Evolutionary conservation across 2,113 vertebrate species (phyloP).

Genomic region (Nannospalax galili): DNA sequence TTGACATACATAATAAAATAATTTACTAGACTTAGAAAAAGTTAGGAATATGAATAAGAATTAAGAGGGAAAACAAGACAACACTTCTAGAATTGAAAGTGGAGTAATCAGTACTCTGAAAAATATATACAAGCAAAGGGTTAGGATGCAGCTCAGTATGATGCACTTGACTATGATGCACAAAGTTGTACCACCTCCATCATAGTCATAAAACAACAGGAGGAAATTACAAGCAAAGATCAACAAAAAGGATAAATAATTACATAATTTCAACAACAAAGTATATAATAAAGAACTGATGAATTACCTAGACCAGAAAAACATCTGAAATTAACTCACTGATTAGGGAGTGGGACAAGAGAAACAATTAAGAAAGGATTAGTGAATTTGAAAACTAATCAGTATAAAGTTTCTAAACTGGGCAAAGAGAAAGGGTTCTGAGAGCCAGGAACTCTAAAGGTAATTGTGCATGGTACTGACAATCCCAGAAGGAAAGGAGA

Average conservation of each 20-base stretch:
- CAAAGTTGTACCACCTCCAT: neutral
- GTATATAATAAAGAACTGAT: neutral
- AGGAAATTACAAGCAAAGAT: neutral
- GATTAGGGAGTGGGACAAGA: neutral
- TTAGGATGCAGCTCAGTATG: neutral
- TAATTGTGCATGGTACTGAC: neutral
- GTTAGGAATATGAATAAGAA: neutral
- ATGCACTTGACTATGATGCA: neutral
- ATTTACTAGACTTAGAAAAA: slow-evolving; percentile 1
- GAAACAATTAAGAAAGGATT: neutral
- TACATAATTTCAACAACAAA: slow-evolving; percentile 24
- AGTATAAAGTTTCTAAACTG: neutral
- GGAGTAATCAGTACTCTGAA: neutral
- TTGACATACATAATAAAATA: neutral
- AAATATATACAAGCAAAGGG: neutral
- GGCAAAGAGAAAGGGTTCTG: neutral
- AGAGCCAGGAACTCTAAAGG: neutral
- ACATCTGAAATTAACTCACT: neutral
- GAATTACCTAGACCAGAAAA: slow-evolving; percentile 4
- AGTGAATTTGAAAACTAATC: neutral
- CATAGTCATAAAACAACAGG: neutral
- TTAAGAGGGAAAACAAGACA: neutral
- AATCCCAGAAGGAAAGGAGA: neutral
- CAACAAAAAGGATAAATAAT: neutral
- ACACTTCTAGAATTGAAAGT: neutral